A percentile compares a stretch with the other conserved stretches of the same genome.
Evolutionary conservation across 2,113 vertebrate species (phyloP).

Genomic region (Recurvirostra avosetta): DNA sequence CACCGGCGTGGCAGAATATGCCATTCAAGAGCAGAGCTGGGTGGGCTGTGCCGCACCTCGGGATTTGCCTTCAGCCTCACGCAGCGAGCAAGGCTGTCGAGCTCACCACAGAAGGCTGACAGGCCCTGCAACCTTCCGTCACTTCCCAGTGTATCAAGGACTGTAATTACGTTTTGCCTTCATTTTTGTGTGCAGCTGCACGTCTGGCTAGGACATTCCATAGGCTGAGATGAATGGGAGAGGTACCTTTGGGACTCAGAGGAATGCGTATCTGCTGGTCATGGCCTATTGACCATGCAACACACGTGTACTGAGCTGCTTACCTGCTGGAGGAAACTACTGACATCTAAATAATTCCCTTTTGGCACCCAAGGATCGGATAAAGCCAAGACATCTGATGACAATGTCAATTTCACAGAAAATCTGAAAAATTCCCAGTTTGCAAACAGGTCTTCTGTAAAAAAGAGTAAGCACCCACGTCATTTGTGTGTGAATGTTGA

Average conservation of each 20-base stretch:
- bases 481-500: not conserved
- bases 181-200: rapidly evolving
- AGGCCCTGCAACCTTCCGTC: not conserved
- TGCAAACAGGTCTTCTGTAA: not conserved
- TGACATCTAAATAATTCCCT: not conserved
- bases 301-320: not conserved
- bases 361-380: not conserved
- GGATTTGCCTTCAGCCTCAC: not conserved
- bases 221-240: not conserved
- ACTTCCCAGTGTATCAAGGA: not conserved
- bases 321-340: not conserved
- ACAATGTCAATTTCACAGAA: not conserved
- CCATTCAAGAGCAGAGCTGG: not conserved
- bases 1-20: rapidly evolving
- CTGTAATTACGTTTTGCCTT: not conserved
- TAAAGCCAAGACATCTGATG: not conserved
- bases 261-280: not conserved
- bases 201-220: not conserved
- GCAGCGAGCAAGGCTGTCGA: not conserved
- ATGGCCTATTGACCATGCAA: not conserved
- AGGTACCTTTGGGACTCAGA: not conserved
- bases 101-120: not conserved
- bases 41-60: not conserved
- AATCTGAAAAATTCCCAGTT: not conserved
- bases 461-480: not conserved